Base-by-base conservation (phyloP, 2,113 vertebrate genomes). In the Struthidea cinerea region DNA sequence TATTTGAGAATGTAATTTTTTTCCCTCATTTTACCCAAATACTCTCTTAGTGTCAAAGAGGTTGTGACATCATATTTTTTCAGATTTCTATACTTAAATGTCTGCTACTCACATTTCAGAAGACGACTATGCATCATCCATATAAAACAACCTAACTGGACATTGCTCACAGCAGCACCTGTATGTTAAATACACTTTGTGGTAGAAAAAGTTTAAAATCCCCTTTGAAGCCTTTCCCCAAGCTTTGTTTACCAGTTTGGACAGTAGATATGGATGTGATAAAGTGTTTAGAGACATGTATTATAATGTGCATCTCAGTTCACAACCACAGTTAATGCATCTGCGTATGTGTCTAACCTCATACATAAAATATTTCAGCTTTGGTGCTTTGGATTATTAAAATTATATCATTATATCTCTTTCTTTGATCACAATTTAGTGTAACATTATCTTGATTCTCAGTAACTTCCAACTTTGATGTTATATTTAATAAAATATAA, bases 381-480 rank as follows among this genome's bases (percentile, higher is more conserved):
- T 22, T 52, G 37, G 52, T 89, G 69, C 88, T 96, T 92, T 68
- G 84, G 96, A 95, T 96, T 85, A 97, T 96, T 97, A 94, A 90
- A 95, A 79, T 85, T 39, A 69, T 76, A 95, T 78, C 70, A 90
- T 87, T 92, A 95, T 92, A 96, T 96, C 91, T 90, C 47, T 96
- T 95, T 92, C 95, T 97, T 93, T 97, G 97, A 98, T 98, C 96
- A 96, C 87, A 97, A 92, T 93, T 96, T 92, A 96, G 70, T 60
- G 68, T 94, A 96, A 95, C 35, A 80, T 96, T 89, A 89, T 95
- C 94, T 93, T 67, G 77, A 92, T 96, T 95, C 93, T 93, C 94
- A 91, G 87, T 87, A 89, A 85, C 74, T 83, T 52, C 68, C 64
- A 94, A 89, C 95, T 98, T 97, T 97, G 94, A 97, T 97, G 90